Evolutionary conservation across 2,113 vertebrate species (phyloP), one percentile per base, ranked within the genome.

Genomic region (Forbesichthys papilliferus): DNA sequence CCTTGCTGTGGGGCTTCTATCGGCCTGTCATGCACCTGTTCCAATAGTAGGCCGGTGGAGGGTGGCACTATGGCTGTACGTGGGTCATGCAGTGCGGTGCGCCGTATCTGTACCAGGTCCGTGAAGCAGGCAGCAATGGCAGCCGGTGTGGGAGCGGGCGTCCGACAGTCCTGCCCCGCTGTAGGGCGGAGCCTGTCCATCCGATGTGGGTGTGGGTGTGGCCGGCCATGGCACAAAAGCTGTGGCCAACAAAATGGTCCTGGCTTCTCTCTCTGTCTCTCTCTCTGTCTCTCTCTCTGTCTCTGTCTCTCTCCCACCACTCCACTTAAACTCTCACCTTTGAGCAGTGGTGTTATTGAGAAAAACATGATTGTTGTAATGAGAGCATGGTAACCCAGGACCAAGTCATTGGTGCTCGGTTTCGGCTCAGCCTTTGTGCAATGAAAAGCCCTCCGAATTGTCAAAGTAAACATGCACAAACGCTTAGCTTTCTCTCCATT

Each of bases 1-100:
- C 95, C 95, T 27, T 96, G 91, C 93, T 97, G 97, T 98, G 96
- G 96, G 96, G 96, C 96, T 96, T 95, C 94, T 96, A 95, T 95
- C 95, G 95, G 93, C 92, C 93, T 94, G 86, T 97, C 97, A 99
- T 98, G 98, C 98, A 98, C 93, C 94, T 93, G 88, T 94, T 92
- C 93, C 92, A 94, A 93, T 84, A 89, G 88, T 93, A 93, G 90
- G 92, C 90, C 87, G 89, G 84, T 84, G 71, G 85, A 91, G 93
- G 80, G 92, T 94, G 92, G 88, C 79, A 87, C 92, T 92, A 93
- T 93, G 81, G 73, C 88, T 94, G 93, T 89, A 92, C 76, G 88
- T 92, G 90, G 89, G 49, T 93, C 96, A 98, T 98, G 96, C 97
- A 97, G 92, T 92, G 91, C 88, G 90, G 89, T 87, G 90, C 85